Conservation (phyloP, 2,113 vertebrate genomes). For the Gadus macrocephalus region DNA sequence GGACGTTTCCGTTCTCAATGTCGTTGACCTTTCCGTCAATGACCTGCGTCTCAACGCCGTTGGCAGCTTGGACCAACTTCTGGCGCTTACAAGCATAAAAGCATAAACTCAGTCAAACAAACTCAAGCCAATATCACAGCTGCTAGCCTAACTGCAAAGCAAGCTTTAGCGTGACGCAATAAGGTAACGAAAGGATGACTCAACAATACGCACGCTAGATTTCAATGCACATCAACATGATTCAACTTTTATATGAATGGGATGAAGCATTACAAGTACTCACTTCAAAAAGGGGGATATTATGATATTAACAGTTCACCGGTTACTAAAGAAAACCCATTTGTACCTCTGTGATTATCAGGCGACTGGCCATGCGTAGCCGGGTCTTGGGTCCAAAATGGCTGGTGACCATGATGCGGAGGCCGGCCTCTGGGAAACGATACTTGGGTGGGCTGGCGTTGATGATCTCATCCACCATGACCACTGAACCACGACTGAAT, state of each 20-base stretch:
- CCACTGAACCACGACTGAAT: slow-evolving; percentile 82
- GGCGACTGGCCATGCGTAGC: slow-evolving; percentile 92
- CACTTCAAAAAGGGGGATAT: background rate
- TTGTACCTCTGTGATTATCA: slow-evolving; percentile 94
- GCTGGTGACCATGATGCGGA: slow-evolving; percentile 94
- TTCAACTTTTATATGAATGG: no score
- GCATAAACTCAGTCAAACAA: slow-evolving; percentile 48
- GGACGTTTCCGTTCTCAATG: slow-evolving; percentile 89
- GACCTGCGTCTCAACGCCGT: slow-evolving; percentile 78
- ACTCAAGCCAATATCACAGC: background rate
- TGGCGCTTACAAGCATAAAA: slow-evolving; percentile 80
- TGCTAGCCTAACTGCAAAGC: background rate
- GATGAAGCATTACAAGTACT: no score
- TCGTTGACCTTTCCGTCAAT: slow-evolving; percentile 80
- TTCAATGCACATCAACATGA: no score
- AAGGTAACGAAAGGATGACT: no score
- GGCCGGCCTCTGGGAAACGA: slow-evolving; percentile 90
- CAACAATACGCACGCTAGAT: no score
- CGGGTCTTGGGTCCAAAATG: slow-evolving; percentile 94
- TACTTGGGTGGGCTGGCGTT: slow-evolving; percentile 90
- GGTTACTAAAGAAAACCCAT: slow-evolving; percentile 3
- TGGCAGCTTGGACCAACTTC: slow-evolving; percentile 86
- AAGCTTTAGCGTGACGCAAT: background rate
- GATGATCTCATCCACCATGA: slow-evolving; percentile 97
- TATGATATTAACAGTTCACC: background rate